Conservation (phyloP, 2,888 invertebrate genomes). For the Iphiclides podalirius region DNA sequence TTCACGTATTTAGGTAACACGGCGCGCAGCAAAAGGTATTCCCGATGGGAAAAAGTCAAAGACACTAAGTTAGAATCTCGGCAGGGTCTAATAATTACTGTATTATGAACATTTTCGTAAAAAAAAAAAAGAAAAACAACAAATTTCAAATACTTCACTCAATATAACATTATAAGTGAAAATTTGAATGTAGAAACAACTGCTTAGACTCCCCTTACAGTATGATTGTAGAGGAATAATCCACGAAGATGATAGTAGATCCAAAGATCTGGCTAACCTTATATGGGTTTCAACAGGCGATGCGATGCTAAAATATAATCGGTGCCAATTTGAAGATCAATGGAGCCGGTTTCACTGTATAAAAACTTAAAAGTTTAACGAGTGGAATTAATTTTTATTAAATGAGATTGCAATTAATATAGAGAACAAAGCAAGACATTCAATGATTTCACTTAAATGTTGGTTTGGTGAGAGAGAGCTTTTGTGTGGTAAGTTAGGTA, state of each 20-base stretch:
- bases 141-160: too few species aligned
- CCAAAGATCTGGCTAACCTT: conserved; percentile 44
- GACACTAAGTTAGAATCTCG: too few species aligned
- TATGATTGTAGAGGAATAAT: neutral
- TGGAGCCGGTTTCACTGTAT: neutral
- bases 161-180: too few species aligned
- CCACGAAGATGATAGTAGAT: conserved; percentile 38
- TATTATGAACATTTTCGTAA: too few species aligned
- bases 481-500: too few species aligned
- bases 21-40: too few species aligned
- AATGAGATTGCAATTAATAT: neutral
- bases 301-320: conserved; percentile 44
- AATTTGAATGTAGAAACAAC: conserved; percentile 36
- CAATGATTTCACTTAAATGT: too few species aligned
- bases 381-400: neutral
- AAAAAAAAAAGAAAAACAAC: too few species aligned
- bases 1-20: neutral
- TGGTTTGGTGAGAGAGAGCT: too few species aligned
- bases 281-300: conserved; percentile 46
- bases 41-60: too few species aligned
- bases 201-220: neutral
- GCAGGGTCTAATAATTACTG: too few species aligned
- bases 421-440: neutral
- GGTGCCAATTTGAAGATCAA: conserved; percentile 27
- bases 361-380: neutral